These are phyloP conservation scores for Hydrocynus forskahlii DNA, from an alignment of 2,797 vertebrate species.

Conservation along the genomic window DNA sequence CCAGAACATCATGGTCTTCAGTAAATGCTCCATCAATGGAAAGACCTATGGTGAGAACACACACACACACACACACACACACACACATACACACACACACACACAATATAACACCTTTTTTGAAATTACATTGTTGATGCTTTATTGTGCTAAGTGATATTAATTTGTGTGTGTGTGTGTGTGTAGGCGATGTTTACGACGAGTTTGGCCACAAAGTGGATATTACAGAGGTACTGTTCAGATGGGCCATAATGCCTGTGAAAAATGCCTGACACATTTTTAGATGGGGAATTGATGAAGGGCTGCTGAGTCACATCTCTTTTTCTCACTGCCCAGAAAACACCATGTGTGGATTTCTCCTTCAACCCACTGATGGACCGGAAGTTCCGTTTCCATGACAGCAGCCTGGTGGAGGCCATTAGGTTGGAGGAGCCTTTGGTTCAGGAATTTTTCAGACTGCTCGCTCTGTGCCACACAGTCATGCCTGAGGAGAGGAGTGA, in stretches of 20 bases:
- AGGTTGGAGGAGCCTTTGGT: slow-evolving; percentile 72
- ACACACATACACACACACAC: not conserved
- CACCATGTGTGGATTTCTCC: slow-evolving; percentile 78
- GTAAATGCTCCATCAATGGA: slow-evolving; percentile 78
- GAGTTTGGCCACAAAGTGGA: slow-evolving; percentile 78
- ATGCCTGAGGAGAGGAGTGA: slow-evolving; percentile 79
- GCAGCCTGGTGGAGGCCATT: slow-evolving; percentile 73
- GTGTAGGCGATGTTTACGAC: slow-evolving; percentile 78
- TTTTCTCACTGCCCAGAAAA: slow-evolving; percentile 72
- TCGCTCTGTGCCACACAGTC: slow-evolving; percentile 81
- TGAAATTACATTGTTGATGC: not conserved
- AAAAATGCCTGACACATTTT: not conserved
- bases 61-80: not conserved
- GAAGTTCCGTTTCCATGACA: slow-evolving; percentile 76
- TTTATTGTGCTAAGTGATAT: not conserved
- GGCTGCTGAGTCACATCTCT: slow-evolving; percentile 24
- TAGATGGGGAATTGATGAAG: not conserved
- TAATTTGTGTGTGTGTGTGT: slow-evolving; percentile 21
- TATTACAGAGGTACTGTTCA: slow-evolving; percentile 75
- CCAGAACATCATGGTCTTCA: slow-evolving; percentile 80
- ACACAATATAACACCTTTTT: not conserved
- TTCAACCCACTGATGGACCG: slow-evolving; percentile 71
- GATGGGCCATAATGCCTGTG: not conserved
- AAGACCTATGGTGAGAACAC: slow-evolving; percentile 68
- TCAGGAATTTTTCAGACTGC: slow-evolving; percentile 78